phyloP scores from a whole-genome alignment of 1,140 invertebrate species.

The Rhopalosiphum padi region DNA sequence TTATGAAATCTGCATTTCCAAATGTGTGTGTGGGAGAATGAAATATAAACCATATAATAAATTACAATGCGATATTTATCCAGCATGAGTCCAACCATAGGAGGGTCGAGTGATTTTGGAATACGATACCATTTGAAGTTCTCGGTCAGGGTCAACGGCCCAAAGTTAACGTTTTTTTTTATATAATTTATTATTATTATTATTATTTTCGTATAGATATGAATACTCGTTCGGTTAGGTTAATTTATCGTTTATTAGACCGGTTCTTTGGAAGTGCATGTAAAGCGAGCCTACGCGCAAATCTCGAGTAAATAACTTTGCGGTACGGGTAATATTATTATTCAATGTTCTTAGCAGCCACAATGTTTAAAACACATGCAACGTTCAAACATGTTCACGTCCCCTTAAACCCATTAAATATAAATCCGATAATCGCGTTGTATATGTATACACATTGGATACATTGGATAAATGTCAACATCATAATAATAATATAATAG shows the following conservation, averaged over 20 bases:
- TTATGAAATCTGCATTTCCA: conserved; percentile 15
- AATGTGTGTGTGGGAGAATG: not conserved
- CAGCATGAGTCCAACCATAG: not conserved
- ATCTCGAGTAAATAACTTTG: not conserved
- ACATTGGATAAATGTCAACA: not conserved
- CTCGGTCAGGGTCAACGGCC: conserved; percentile 52
- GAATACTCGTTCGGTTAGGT: not conserved
- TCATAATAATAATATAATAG: not conserved
- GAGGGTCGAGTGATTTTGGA: not conserved
- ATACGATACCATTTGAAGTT: conserved; percentile 33
- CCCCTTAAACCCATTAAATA: conserved; percentile 17
- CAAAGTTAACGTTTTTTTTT: conserved; percentile 42
- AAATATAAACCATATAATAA: not conserved
- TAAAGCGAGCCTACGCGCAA: conserved; percentile 5
- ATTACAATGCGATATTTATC: conserved; percentile 36
- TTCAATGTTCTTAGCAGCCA: not conserved
- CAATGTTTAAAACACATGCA: not conserved
- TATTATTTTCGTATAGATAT: not conserved
- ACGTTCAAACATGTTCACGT: not conserved
- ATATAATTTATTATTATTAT: conserved; percentile 14
- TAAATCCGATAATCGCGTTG: not conserved
- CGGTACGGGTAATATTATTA: not conserved
- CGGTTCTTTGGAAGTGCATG: conserved; percentile 9
- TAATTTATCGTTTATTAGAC: conserved; percentile 26
- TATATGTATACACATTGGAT: not conserved